Conservation (phyloP, 37 sponge, comb jelly and placozoan species). For the Beroe ovata region DNA sequence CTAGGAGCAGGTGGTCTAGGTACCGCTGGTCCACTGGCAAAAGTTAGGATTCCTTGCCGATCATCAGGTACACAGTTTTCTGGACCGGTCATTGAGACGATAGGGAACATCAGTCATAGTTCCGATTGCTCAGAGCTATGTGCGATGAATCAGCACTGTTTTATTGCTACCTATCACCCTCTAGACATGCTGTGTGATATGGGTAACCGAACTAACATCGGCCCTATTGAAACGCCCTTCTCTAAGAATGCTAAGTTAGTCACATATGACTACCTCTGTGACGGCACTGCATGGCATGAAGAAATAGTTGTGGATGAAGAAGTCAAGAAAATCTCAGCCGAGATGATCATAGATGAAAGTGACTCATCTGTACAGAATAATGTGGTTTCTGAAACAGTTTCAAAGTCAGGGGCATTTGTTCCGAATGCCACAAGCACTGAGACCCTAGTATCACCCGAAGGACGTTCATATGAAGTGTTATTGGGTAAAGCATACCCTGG, state of each 20-base stretch:
- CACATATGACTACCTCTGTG: slow-evolving; percentile 14
- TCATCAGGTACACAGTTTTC: not conserved
- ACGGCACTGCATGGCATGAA: not conserved
- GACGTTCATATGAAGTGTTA: not conserved
- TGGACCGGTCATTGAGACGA: not conserved
- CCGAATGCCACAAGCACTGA: no score
- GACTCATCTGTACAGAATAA: not conserved
- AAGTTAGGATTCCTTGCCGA: slow-evolving; percentile 1
- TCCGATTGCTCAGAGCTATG: slow-evolving; percentile 37
- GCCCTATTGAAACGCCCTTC: not conserved
- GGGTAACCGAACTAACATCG: not conserved
- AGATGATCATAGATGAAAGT: not conserved
- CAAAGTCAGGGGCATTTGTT: no score
- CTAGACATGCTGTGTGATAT: not conserved
- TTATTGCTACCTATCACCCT: not conserved
- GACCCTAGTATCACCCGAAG: not conserved
- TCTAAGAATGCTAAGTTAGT: not conserved
- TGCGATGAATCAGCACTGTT: slow-evolving; percentile 5
- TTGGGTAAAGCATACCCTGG: not conserved
- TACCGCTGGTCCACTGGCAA: not conserved
- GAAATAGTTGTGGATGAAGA: not conserved
- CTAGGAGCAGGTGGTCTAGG: not conserved
- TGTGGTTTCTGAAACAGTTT: not conserved
- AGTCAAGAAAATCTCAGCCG: not conserved
- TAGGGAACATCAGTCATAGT: not conserved